phyloP scores from a whole-genome alignment of 2,113 vertebrate genomes.

The Formicarius rufipectus region DNA sequence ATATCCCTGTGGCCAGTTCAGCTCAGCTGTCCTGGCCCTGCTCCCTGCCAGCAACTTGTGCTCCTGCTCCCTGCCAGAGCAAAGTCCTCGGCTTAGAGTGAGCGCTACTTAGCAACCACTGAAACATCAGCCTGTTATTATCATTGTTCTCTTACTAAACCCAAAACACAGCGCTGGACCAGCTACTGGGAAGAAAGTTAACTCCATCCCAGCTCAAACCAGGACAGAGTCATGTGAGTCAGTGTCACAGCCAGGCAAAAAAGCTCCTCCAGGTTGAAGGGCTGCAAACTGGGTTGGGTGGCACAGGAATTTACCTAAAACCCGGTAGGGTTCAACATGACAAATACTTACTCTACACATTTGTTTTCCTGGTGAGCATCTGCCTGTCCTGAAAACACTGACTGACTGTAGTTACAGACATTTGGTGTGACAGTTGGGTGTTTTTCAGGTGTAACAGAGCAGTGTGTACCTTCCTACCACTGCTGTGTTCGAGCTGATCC shows the following conservation, averaged over 20 bases:
- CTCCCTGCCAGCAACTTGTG: not conserved
- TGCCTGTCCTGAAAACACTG: not conserved
- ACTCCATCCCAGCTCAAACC: not conserved
- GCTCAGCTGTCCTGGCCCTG: not conserved
- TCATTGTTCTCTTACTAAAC: not conserved
- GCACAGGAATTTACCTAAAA: not conserved
- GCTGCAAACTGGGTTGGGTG: not conserved
- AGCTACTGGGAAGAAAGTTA: not conserved
- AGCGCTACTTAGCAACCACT: not conserved
- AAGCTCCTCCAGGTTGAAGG: conserved; percentile 64
- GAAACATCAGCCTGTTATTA: not conserved
- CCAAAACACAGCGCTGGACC: not conserved
- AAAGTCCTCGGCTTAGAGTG: not conserved
- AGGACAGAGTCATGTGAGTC: conserved; percentile 70
- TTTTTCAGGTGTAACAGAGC: not conserved
- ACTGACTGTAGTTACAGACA: not conserved
- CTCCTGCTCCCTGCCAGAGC: not conserved
- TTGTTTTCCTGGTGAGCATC: not conserved
- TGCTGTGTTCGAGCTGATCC: not conserved
- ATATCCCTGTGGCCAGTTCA: not conserved
- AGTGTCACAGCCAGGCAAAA: conserved; percentile 77
- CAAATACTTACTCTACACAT: not conserved
- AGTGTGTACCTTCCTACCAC: not conserved
- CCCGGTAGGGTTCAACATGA: not conserved
- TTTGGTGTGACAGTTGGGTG: not conserved